Evolutionary conservation across 2,888 invertebrate species (phyloP).

Genomic region (Blastobasis adustella): DNA sequence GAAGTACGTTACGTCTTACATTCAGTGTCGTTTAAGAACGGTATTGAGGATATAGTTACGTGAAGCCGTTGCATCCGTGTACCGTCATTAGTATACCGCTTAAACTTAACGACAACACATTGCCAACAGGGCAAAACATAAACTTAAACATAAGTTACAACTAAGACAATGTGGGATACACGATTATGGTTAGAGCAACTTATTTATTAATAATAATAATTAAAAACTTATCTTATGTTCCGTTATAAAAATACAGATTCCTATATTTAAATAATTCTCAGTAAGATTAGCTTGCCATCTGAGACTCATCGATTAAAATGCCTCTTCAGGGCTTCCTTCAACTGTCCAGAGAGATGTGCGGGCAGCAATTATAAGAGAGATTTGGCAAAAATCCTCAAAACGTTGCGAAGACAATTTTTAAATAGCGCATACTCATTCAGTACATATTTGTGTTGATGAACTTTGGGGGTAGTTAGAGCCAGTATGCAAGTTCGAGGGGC

Average conservation of each 20-base stretch:
- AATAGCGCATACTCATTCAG: no score
- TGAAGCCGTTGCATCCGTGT: no score
- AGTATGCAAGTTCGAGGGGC: no score
- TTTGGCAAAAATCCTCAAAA: no score
- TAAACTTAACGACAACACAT: constrained; percentile 50
- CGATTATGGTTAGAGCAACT: constrained; percentile 36
- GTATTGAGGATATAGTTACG: no score
- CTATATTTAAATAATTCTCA: constrained; percentile 63
- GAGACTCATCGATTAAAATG: constrained; percentile 55
- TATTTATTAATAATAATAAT: constrained; percentile 27
- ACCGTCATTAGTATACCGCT: constrained; percentile 11
- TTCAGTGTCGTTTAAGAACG: no score
- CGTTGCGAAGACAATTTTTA: no score
- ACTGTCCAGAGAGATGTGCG: no score
- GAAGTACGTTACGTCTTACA: no score
- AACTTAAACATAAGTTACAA: constrained; percentile 23
- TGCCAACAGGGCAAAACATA: constrained; percentile 46
- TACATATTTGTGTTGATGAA: no score
- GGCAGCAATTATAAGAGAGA: no score
- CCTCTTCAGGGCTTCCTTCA: constrained; percentile 52
- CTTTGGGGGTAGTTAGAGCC: no score
- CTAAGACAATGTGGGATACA: constrained; percentile 36
- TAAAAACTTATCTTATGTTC: constrained; percentile 50
- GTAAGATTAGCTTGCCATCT: constrained; percentile 64
- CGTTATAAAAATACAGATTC: constrained; percentile 70